These are phyloP conservation scores for Arothron firmamentum DNA, from an alignment of 2,113 vertebrate genomes.

Conservation along the genomic window DNA sequence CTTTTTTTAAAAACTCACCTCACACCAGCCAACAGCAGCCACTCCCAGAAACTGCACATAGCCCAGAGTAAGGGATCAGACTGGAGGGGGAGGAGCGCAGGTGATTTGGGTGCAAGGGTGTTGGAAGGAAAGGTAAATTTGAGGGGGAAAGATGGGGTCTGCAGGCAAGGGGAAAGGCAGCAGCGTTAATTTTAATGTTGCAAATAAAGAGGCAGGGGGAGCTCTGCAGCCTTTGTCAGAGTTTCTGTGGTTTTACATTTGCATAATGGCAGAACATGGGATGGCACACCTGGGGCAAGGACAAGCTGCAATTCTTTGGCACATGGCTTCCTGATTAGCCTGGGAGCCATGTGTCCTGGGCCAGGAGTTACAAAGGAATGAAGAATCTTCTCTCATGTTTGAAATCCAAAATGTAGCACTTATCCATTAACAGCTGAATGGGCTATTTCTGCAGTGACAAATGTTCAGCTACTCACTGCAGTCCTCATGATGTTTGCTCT, in stretches of 20 bases:
- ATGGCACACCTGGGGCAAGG: constrained; percentile 21
- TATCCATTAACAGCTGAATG: no score
- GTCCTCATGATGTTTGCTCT: neutral
- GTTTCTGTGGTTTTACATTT: constrained; percentile 16
- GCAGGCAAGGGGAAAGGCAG: neutral
- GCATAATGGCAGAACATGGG: constrained; percentile 4
- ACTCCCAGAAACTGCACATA: constrained; percentile 69
- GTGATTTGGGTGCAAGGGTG: neutral
- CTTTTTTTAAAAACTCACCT: constrained; percentile 10
- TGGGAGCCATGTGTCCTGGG: neutral
- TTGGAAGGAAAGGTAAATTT: neutral
- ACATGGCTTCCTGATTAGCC: constrained; percentile 1
- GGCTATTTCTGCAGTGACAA: no score
- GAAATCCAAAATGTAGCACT: neutral
- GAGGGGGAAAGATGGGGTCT: constrained; percentile 7
- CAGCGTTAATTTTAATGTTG: neutral
- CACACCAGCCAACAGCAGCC: constrained; percentile 38
- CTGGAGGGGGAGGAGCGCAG: neutral
- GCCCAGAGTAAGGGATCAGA: constrained; percentile 35
- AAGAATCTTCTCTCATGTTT: neutral
- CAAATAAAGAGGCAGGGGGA: neutral
- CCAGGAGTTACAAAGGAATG: neutral
- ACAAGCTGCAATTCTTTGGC: constrained; percentile 3
- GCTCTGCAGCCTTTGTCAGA: constrained; percentile 4
- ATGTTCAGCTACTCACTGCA: no score